phyloP scores from a whole-genome alignment of 1,140 invertebrate species.

The Colletes gigas region DNA sequence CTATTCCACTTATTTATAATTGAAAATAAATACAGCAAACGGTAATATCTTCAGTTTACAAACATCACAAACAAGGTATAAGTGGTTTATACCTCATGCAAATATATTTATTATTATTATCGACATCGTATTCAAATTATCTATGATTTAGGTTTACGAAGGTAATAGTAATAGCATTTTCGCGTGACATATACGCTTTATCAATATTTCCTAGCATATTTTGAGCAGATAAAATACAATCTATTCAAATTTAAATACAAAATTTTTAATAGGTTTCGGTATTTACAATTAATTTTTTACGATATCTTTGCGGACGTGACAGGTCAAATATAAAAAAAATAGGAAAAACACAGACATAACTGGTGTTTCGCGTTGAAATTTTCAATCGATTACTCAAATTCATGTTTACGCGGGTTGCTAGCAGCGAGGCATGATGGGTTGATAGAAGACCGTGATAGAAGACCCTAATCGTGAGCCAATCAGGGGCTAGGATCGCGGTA shows the following conservation, averaged over 20 bases:
- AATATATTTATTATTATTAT: background rate
- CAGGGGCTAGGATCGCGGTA: slow-evolving; percentile 52
- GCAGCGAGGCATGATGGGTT: slow-evolving; percentile 69
- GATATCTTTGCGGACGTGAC: background rate
- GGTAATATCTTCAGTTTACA: background rate
- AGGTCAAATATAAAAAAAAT: background rate
- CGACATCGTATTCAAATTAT: background rate
- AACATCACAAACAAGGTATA: background rate
- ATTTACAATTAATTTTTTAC: background rate
- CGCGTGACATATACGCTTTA: background rate
- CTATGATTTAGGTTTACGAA: background rate
- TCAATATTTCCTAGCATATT: background rate
- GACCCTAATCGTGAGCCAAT: slow-evolving; percentile 78
- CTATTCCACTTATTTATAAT: background rate
- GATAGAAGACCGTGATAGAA: slow-evolving; percentile 81
- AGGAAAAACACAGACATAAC: background rate
- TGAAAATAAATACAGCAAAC: background rate
- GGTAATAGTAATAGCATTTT: slow-evolving; percentile 1
- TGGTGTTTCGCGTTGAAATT: background rate
- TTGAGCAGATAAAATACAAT: background rate
- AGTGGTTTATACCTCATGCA: too few species aligned
- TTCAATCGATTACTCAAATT: slow-evolving; percentile 43
- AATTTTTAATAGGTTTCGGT: background rate
- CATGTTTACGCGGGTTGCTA: slow-evolving; percentile 67
- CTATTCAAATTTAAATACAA: background rate